Evolutionary conservation across 1,140 invertebrate genomes (phyloP), one percentile per base, ranked within the genome.

Genomic region (Aphis gossypii): DNA sequence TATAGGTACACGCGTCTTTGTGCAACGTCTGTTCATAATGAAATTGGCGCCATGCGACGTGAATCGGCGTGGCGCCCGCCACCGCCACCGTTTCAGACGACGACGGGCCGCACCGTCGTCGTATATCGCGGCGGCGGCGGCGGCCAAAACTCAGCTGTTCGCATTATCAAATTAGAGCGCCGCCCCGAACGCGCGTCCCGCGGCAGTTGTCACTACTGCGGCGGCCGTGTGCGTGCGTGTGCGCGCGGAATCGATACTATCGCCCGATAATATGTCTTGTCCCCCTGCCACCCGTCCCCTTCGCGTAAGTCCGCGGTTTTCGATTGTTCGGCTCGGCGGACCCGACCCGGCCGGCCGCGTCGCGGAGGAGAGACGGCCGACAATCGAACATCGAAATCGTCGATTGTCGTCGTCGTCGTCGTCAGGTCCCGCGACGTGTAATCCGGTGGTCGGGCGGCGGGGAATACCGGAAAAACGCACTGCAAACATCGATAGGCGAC

Each of bases 151-250:
- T 60, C 89, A 54, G 87, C 51, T 90, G 35, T 54, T 68, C 23
- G 25, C 38, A 44, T 60, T 90, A 90, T 90, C 89, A 90, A 90
- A 90, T 30, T 46, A 41, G 89, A 90, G 56, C 84, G 25, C 84
- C 84, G 84, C 25, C 83, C 44, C 84, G 83, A 30, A 86, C 54
- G 89, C 38, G 89, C 89, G 89, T 54, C 89, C 54, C 18, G 54
- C 35, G 89, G 56, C 54, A 68, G 89, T 90, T 90, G 35, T 68
- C 89, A 76, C 35, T 90, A 90, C 89, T 44, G 56, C 9, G 38
- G 56, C 38, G 89, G 38, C 21, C 18, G 51, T 56, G 48, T 56
- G 46, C 46, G 87, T 35, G 83, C 38, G 83, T 44, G 38, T 4
- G 83, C 8, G 83, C 38, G 83, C 21, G 38, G 20, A 84, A 83